Conservation (phyloP, 2,113 vertebrate species). For the Sander vitreus region DNA sequence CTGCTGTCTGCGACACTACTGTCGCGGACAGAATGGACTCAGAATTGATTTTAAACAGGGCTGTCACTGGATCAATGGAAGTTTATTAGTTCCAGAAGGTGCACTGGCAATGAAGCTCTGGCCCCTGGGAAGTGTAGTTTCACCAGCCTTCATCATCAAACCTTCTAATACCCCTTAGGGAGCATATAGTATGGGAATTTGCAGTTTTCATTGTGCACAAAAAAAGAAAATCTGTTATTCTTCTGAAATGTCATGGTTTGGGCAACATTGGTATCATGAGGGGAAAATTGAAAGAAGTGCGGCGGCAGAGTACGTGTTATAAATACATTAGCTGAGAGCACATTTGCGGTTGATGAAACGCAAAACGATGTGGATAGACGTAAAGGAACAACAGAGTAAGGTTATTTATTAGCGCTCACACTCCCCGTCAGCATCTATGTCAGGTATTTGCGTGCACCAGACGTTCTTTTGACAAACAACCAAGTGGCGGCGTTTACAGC, state of each 20-base stretch:
- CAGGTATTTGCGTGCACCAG: conserved; percentile 43
- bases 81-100: conserved; percentile 83
- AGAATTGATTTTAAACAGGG: conserved; percentile 82
- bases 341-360: conserved; percentile 50
- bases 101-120: conserved; percentile 70
- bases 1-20: conserved; percentile 61
- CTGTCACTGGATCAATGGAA: conserved; percentile 82
- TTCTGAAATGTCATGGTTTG: conserved; percentile 58
- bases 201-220: conserved; percentile 66
- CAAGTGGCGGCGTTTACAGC: conserved; percentile 39
- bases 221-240: conserved; percentile 75
- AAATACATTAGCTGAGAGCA: conserved; percentile 42
- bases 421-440: conserved; percentile 49
- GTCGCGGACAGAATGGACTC: conserved; percentile 57
- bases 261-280: conserved; percentile 31
- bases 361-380: conserved; percentile 50
- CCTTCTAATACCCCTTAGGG: conserved; percentile 66
- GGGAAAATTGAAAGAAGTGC: conserved; percentile 51
- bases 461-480: conserved; percentile 69
- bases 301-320: conserved; percentile 14
- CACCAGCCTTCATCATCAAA: conserved; percentile 67
- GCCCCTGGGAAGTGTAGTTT: conserved; percentile 78
- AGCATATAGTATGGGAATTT: conserved; percentile 69
- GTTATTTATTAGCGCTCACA: conserved; percentile 58
- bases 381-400: conserved; percentile 32